A percentile compares a stretch with the other conserved stretches of the same genome.
Evolutionary conservation across 2,888 invertebrate genomes (phyloP).

Genomic region (Stomorhina lunata): DNA sequence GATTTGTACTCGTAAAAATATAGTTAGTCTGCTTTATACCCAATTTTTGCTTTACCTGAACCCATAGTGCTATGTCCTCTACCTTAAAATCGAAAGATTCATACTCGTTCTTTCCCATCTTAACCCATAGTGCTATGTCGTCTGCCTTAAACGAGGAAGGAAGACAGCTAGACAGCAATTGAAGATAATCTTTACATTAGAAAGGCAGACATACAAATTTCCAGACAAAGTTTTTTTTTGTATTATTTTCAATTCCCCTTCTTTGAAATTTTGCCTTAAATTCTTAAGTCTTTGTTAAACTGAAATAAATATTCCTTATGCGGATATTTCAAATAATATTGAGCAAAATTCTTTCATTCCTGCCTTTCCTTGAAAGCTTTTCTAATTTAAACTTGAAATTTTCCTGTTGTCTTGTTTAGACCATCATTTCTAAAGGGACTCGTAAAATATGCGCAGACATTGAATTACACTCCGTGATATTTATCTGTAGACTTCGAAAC

Average conservation of each 20-base stretch:
- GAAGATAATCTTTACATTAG: constrained; percentile 15
- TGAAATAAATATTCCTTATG: not conserved
- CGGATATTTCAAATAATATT: not conserved
- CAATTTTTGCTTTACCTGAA: no score
- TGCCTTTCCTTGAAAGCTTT: no score
- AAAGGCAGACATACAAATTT: constrained; percentile 35
- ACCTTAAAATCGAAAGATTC: no score
- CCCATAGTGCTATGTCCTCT: no score
- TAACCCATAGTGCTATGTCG: not conserved
- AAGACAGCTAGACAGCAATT: constrained; percentile 23
- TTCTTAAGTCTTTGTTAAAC: not conserved
- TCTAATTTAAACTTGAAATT: not conserved
- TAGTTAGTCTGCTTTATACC: no score
- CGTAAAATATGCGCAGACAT: constrained; percentile 59
- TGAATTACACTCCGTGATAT: constrained; percentile 37
- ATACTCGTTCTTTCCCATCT: no score
- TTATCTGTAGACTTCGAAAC: not conserved
- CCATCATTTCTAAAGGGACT: no score
- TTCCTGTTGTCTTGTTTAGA: constrained; percentile 5
- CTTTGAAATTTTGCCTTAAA: not conserved
- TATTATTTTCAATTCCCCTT: constrained; percentile 8
- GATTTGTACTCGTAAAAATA: no score
- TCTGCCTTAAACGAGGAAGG: not conserved
- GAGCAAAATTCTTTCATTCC: not conserved
- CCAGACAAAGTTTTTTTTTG: constrained; percentile 11